These are phyloP conservation scores for Trachelus iudaicus DNA, from an alignment of 2,888 invertebrate species.

Conservation along the genomic window DNA sequence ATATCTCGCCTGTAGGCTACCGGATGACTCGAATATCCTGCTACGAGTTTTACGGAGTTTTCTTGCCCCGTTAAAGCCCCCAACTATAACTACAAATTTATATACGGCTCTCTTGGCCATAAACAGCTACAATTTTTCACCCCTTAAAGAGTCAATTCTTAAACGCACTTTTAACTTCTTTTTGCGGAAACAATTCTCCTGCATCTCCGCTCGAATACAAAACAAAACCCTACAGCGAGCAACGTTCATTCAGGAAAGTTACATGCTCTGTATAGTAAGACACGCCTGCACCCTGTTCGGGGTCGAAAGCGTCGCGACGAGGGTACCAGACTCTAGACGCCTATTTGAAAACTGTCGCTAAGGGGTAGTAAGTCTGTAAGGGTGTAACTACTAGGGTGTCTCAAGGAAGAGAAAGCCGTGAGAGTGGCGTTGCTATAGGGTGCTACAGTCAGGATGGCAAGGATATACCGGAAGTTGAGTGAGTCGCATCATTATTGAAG, in stretches of 20 bases:
- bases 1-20: neutral
- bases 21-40: neutral
- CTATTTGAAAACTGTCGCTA: slow-evolving; percentile 50
- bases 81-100: neutral
- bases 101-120: neutral
- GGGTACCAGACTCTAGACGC: slow-evolving; percentile 26
- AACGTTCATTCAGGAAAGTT: neutral
- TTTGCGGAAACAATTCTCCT: neutral
- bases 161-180: neutral
- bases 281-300: slow-evolving; percentile 20
- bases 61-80: neutral
- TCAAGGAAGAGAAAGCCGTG: slow-evolving; percentile 30
- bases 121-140: neutral
- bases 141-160: neutral
- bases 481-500: slow-evolving; percentile 49
- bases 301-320: slow-evolving; percentile 19
- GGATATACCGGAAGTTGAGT: slow-evolving; percentile 34
- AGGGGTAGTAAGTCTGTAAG: slow-evolving; percentile 51
- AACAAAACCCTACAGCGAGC: neutral
- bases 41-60: neutral
- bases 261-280: slow-evolving; percentile 14
- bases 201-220: neutral
- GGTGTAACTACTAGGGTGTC: slow-evolving; percentile 47
- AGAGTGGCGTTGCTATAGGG: neutral
- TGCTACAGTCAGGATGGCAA: neutral